Base-by-base conservation (phyloP, 2,797 vertebrate species). In the Acrossocheilus wenchowensis region DNA sequence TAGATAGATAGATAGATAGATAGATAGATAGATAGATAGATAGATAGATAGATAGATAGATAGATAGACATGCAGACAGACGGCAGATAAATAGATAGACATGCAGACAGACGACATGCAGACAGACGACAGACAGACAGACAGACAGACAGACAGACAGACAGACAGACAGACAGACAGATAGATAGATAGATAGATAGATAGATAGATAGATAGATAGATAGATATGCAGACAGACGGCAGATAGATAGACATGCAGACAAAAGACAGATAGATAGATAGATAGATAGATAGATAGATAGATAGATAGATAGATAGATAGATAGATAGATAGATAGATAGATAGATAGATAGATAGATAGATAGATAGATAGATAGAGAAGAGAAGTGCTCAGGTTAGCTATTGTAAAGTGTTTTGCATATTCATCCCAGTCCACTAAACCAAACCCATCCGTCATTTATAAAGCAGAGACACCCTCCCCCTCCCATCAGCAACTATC, bases 371-470 rank as follows among this genome's bases (percentile, higher is more conserved):
- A 26, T 0, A 48, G 52, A 48, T 6, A 48, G 41, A 39, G 1
- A 66, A 54, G 19, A 19, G 52, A 54, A 54, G n/a, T 75, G 5
- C n/a, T 52, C 15, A 75, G 36, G 54, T 60, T 19, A 45, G 43
- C 41, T 48, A 34, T 72, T 9, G 7, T 57, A 7, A 62, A 12
- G 11, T 64, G 8, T 10, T 50, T 50, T 75, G 17, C 41, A 30
- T 81, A 3, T 81, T 68, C 10, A 54, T 50, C 64, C 19, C 60
- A 66, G 26, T 48, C 6, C 57, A 69, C 30, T 52, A 36, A 92
- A 93, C 91, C 90, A 87, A 92, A 92, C 93, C 26, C 52, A 94
- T 94, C 91, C 92, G 92, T 92, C 88, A 85, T 5, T 81, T 83
- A 77, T 82, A 81, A 85, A 84, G 87, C 88, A 41, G 19, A 15